These are phyloP conservation scores for Ciconia nigra DNA, from an alignment of 2,797 vertebrate genomes.

Conservation along the genomic window DNA sequence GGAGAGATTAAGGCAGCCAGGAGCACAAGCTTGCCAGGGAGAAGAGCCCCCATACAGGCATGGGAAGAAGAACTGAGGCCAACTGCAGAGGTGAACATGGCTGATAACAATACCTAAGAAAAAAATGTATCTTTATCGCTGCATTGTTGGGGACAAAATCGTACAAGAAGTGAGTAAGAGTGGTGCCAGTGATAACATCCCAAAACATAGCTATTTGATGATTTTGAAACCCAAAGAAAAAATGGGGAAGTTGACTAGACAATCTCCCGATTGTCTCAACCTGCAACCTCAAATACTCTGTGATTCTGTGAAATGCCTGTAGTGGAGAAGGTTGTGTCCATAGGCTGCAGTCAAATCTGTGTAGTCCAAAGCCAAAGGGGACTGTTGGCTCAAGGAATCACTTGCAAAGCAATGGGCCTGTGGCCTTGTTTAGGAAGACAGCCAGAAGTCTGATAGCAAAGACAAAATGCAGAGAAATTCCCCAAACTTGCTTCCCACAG, in stretches of 20 bases:
- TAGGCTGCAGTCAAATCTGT: neutral
- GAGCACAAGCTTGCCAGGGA: neutral
- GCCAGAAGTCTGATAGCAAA: neutral
- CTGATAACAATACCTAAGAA: fast-evolving
- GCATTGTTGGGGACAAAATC: neutral
- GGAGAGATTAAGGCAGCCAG: slow-evolving; percentile 7
- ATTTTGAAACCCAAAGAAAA: neutral
- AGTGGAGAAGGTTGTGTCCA: neutral
- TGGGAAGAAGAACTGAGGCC: neutral
- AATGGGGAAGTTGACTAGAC: neutral
- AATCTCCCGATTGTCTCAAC: neutral
- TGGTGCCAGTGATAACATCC: neutral
- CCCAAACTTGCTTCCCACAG: neutral
- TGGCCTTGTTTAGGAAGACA: neutral
- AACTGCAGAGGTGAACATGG: neutral
- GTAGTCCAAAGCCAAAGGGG: neutral
- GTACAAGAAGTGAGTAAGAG: neutral
- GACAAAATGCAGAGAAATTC: neutral
- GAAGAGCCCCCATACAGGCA: neutral
- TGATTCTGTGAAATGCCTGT: neutral
- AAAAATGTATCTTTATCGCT: neutral
- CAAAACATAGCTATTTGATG: neutral
- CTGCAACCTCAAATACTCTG: neutral
- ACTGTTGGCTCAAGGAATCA: neutral
- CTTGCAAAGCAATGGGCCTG: neutral